Conservation (phyloP, 2,113 vertebrate species). For the Vireo altiloquus region DNA sequence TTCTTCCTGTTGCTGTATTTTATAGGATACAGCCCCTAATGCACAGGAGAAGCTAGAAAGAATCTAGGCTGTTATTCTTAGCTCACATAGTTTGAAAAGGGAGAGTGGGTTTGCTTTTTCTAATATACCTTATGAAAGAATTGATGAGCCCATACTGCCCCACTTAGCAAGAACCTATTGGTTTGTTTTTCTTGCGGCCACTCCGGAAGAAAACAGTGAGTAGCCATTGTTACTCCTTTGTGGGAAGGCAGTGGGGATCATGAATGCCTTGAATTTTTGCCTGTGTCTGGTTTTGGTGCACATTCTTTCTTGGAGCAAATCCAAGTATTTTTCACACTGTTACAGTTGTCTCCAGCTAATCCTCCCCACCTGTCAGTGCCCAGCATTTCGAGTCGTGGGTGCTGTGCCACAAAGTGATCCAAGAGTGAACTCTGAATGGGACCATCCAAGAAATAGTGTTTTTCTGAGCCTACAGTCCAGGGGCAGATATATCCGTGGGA, state of each 20-base stretch:
- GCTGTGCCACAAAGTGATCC: neutral
- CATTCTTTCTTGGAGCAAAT: neutral
- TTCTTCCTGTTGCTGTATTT: neutral
- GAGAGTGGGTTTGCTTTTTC: neutral
- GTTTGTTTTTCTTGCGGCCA: neutral
- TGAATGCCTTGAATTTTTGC: neutral
- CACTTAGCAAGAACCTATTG: neutral
- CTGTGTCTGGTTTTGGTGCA: neutral
- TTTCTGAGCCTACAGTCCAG: neutral
- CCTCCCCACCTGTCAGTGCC: neutral
- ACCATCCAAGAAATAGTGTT: neutral
- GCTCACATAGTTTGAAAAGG: neutral
- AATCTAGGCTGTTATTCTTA: neutral
- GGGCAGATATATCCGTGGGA: neutral
- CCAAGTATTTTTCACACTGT: neutral
- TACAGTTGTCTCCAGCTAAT: neutral
- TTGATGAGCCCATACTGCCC: neutral
- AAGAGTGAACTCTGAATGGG: neutral
- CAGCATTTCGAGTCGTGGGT: neutral
- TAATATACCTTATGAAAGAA: neutral
- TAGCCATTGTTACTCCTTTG: neutral
- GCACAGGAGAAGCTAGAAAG: neutral
- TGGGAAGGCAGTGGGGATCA: neutral
- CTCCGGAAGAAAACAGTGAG: neutral
- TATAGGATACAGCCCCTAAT: neutral